A percentile compares a stretch with the other conserved stretches of the same genome.
phyloP scores from a whole-genome alignment of 2,113 vertebrate genomes.

The Microtus oregoni region DNA sequence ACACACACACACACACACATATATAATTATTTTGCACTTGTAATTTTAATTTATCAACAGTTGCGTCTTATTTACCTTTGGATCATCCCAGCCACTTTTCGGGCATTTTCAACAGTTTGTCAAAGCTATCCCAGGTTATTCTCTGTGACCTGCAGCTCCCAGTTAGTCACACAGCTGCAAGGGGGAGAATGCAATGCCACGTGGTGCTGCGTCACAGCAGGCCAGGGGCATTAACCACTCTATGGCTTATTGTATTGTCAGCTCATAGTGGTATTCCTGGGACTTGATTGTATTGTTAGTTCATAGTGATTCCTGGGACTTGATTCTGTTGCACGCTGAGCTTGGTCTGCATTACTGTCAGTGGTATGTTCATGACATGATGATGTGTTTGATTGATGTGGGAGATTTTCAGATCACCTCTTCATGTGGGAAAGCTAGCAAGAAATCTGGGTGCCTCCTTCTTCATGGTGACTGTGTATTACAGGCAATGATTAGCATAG shows the following conservation, averaged over 20 bases:
- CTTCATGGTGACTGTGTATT: background rate
- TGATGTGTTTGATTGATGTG: background rate
- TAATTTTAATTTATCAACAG: background rate
- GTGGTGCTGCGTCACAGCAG: background rate
- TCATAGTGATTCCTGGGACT: background rate
- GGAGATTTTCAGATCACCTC: background rate
- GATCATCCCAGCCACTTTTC: background rate
- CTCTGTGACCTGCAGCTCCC: background rate
- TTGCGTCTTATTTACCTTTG: constrained; percentile 6
- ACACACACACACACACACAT: too few species aligned
- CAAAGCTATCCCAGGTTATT: background rate
- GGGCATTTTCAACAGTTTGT: background rate
- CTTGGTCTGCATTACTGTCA: background rate
- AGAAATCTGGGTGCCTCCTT: background rate
- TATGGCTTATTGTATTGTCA: too few species aligned
- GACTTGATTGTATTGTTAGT: background rate
- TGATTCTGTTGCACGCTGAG: background rate
- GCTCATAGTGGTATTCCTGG: too few species aligned
- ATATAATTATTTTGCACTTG: background rate
- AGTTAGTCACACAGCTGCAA: background rate
- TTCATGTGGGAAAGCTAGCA: background rate
- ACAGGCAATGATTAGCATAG: background rate
- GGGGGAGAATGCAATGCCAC: background rate
- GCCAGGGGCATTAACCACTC: too few species aligned
- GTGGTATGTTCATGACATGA: too few species aligned